Percentiles rank a stretch among this genome's conserved stretches.
Evolutionary conservation across 2,113 vertebrate genomes (phyloP).

Genomic region (Prietella phreatophila): DNA sequence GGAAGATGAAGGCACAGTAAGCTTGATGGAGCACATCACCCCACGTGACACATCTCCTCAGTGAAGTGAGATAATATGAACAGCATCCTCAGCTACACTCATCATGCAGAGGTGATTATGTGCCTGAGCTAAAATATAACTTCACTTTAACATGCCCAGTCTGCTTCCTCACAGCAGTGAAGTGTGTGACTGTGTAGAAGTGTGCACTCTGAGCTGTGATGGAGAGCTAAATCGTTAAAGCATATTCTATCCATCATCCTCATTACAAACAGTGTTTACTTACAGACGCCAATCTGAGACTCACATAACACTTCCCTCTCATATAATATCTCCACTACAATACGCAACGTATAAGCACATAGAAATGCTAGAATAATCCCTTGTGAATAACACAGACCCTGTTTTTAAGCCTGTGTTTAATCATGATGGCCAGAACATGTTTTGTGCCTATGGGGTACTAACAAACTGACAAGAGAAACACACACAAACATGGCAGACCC

Average conservation of each 20-base stretch:
- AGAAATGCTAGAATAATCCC: not conserved
- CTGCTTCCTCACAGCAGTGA: not conserved
- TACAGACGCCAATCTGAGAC: conserved; percentile 3
- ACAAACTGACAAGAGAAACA: conserved; percentile 30
- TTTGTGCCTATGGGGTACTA: conserved; percentile 26
- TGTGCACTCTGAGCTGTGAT: not conserved
- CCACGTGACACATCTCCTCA: not conserved
- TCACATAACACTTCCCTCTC: not conserved
- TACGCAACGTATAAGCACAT: not conserved
- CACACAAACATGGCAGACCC: conserved; percentile 19
- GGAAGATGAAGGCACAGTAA: not conserved
- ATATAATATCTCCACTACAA: not conserved
- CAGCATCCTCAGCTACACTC: not conserved
- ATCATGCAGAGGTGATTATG: not conserved
- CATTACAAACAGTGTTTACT: conserved; percentile 11
- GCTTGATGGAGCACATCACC: not conserved
- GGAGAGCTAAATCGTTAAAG: not conserved
- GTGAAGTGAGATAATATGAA: not conserved
- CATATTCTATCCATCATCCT: conserved; percentile 1
- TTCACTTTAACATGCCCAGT: not conserved
- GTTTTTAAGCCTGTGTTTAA: not conserved
- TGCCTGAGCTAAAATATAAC: not conserved
- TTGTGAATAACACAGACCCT: not conserved
- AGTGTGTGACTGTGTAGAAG: not conserved
- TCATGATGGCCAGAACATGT: not conserved